Base-by-base conservation (phyloP, 2,888 invertebrate species). In the Eupithecia tripunctaria region DNA sequence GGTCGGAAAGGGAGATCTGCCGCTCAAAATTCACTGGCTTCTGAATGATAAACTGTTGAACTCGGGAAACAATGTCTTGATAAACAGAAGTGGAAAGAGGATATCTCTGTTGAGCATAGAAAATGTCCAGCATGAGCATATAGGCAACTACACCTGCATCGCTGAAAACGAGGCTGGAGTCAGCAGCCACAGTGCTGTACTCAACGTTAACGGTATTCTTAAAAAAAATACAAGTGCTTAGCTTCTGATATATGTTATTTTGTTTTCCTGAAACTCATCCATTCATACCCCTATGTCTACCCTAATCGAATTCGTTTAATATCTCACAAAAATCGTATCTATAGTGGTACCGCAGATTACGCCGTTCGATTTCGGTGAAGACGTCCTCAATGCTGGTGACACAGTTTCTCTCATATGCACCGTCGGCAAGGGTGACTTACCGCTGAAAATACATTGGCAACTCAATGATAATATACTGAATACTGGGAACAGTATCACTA, bases 321-420 rank as follows among this genome's bases (percentile, higher is more conserved):
- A 21, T 36, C 32, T 64, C 64, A 64, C 38, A 25, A 70, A 47
- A 70, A 41, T 71, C 77, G 67, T 85, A 36, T 84, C 72, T 76
- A 72, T 91, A 97, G 97, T 97, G 89, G 95, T 96, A 82, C 97
- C 97, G 76, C 97, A 97, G 95, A 97, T 98, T 82, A 96, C 96
- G 74, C 96, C 96, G 67, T 97, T 97, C 85, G 95, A 96, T 86
- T 97, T 97, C 86, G 97, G 97, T 72, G 97, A 97, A 82, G 96
- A 96, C 78, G 94, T 96, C 76, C 93, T 95, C 62, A 97, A 97
- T 84, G 96, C 96, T 76, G 97, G 97, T 74, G 97, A 97, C 85
- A 95, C 96, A 64, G 96, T 96, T 18, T 96, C 96, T 63, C 91
- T 96, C 12, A 96, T 96, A 51, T 97, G 97, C 86, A 95, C 96